Conservation (phyloP, 1,140 invertebrate species). For the Pachyrhynchus sulphureomaculatus region DNA sequence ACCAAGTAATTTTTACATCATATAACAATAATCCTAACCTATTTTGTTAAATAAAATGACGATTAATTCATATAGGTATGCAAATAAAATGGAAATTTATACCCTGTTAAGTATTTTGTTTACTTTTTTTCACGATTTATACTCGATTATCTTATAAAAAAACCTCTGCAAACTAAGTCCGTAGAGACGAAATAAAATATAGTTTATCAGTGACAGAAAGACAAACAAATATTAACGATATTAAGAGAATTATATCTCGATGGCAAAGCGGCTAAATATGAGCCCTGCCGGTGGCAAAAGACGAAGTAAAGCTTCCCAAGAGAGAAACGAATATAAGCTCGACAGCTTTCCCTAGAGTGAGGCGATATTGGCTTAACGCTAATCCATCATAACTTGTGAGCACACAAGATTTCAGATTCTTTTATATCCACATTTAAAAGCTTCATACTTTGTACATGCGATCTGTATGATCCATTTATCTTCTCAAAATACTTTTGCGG, state of each 20-base stretch:
- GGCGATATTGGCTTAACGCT: conserved; percentile 29
- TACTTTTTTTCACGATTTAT: too few relatives aligned
- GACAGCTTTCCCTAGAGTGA: conserved; percentile 20
- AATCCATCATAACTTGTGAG: conserved; percentile 36
- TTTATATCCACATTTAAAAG: conserved; percentile 28
- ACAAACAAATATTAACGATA: conserved; percentile 22
- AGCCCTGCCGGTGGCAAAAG: not conserved
- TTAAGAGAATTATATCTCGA: conserved; percentile 26
- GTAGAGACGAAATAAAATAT: too few relatives aligned
- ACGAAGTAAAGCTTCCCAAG: conserved; percentile 15
- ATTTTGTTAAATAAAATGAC: too few relatives aligned
- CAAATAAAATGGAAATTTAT: too few relatives aligned
- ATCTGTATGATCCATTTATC: conserved; percentile 46
- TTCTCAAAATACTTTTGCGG: conserved; percentile 39
- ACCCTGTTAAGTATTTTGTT: too few relatives aligned
- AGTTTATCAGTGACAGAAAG: conserved; percentile 15
- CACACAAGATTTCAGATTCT: conserved; percentile 17
- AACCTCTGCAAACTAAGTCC: too few relatives aligned
- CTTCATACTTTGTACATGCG: conserved; percentile 10
- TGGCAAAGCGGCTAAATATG: not conserved
- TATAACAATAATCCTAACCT: too few relatives aligned
- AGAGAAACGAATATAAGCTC: conserved; percentile 23
- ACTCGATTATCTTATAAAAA: too few relatives aligned
- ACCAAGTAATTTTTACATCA: too few relatives aligned
- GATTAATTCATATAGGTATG: too few relatives aligned